Conservation (phyloP, 2,113 vertebrate species). For the Triplophysa siluroides region DNA sequence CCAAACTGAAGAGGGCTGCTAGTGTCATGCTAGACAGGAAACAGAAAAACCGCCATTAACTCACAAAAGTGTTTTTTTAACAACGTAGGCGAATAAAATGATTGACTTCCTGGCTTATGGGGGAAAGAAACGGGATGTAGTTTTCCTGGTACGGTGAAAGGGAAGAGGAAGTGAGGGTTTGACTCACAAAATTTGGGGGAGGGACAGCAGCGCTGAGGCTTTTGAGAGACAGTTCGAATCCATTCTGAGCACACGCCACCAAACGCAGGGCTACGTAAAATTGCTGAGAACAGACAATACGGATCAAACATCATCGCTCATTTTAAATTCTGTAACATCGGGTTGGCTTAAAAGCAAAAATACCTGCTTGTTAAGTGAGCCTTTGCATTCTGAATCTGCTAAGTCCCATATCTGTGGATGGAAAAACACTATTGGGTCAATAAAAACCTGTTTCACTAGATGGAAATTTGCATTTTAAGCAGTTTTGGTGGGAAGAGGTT, state of each 20-base stretch:
- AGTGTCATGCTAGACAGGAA: conserved; percentile 80
- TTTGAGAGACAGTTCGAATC: conserved; percentile 89
- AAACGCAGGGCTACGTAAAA: conserved; percentile 93
- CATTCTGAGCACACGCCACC: conserved; percentile 97
- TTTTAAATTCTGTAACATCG: background rate
- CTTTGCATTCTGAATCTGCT: conserved; percentile 93
- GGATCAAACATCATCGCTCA: background rate
- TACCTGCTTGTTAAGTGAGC: conserved; percentile 95
- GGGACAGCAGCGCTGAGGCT: conserved; percentile 87
- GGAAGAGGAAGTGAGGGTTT: conserved; percentile 1
- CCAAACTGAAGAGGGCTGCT: conserved; percentile 83
- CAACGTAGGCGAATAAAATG: conserved; percentile 8
- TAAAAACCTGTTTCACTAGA: background rate
- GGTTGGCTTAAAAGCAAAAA: background rate
- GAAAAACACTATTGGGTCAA: background rate
- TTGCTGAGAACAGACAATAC: conserved; percentile 75
- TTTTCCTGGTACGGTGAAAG: conserved; percentile 19
- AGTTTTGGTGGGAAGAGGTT: background rate
- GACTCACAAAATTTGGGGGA: conserved; percentile 96
- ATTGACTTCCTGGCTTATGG: background rate
- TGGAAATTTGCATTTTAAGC: background rate
- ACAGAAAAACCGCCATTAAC: conserved; percentile 23
- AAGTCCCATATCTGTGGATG: conserved; percentile 94
- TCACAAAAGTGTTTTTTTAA: background rate
- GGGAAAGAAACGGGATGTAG: background rate